Percentiles rank a stretch among this genome's conserved stretches.
Conservation (phyloP, 2,797 vertebrate genomes). For the Pelochelys cantorii region DNA sequence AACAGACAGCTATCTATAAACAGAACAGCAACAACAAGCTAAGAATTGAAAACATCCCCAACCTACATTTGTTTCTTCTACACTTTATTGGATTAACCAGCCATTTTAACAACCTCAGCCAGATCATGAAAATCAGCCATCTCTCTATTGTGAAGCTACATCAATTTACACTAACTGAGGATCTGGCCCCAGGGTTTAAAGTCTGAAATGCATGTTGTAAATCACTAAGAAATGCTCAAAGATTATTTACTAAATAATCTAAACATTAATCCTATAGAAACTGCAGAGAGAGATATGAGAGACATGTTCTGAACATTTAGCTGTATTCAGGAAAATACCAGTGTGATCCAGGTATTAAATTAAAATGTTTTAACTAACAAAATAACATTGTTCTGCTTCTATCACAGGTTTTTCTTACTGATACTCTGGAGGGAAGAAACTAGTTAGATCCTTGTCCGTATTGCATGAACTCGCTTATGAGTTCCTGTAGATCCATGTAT, state of each 20-base stretch:
- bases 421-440: not conserved
- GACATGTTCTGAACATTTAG: not conserved
- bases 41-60: constrained; percentile 8
- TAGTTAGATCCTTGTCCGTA: not conserved
- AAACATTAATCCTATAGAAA: not conserved
- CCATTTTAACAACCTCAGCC: not conserved
- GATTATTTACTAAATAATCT: not conserved
- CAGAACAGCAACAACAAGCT: not conserved
- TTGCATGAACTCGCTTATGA: not conserved
- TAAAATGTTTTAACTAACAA: not conserved
- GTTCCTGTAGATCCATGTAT: not conserved
- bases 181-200: not conserved
- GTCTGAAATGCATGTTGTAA: not conserved
- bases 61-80: not conserved
- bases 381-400: constrained; percentile 12
- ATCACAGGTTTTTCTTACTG: not conserved
- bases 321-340: constrained; percentile 6
- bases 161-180: not conserved
- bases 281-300: not conserved
- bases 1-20: not conserved
- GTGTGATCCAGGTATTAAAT: not conserved
- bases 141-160: not conserved
- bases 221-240: not conserved
- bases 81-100: not conserved
- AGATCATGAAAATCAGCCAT: not conserved